Evolutionary conservation across 2,888 invertebrate genomes (phyloP).

Genomic region (Pristionchus exspectatus): DNA sequence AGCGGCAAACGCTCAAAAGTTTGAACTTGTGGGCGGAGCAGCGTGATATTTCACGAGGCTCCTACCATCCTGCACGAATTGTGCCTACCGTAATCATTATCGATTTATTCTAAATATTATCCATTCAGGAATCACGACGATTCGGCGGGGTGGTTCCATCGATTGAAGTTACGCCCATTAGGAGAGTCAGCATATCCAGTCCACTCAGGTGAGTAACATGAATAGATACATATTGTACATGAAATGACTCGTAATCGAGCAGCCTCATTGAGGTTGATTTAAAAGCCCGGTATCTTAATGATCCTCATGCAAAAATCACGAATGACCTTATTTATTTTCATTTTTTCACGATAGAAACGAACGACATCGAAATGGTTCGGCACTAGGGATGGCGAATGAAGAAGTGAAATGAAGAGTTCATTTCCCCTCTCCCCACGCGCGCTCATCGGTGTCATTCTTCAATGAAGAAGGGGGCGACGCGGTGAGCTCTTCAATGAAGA

Average conservation of each 20-base stretch:
- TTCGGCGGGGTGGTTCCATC: slow-evolving; percentile 53
- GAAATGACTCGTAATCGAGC: too few relatives aligned
- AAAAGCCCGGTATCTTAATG: too few relatives aligned
- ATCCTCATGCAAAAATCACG: too few relatives aligned
- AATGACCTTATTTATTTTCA: too few relatives aligned
- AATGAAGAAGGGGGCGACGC: too few relatives aligned
- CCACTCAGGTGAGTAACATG: slow-evolving; percentile 11
- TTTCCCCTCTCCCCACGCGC: too few relatives aligned
- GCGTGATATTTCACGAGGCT: neutral
- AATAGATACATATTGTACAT: too few relatives aligned
- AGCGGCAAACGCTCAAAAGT: neutral
- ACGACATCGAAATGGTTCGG: too few relatives aligned
- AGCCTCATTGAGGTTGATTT: neutral
- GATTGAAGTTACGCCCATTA: slow-evolving; percentile 51
- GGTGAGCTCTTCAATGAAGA: too few relatives aligned
- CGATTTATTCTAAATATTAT: neutral
- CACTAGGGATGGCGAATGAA: neutral
- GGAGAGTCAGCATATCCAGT: slow-evolving; percentile 45
- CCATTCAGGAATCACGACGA: slow-evolving; percentile 11
- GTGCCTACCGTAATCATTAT: neutral
- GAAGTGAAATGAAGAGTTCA: neutral
- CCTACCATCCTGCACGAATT: too few relatives aligned
- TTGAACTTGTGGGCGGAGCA: neutral
- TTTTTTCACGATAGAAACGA: too few relatives aligned
- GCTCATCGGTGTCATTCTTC: too few relatives aligned